Conservation (phyloP, 2,888 invertebrate genomes). For the Automeris io region DNA sequence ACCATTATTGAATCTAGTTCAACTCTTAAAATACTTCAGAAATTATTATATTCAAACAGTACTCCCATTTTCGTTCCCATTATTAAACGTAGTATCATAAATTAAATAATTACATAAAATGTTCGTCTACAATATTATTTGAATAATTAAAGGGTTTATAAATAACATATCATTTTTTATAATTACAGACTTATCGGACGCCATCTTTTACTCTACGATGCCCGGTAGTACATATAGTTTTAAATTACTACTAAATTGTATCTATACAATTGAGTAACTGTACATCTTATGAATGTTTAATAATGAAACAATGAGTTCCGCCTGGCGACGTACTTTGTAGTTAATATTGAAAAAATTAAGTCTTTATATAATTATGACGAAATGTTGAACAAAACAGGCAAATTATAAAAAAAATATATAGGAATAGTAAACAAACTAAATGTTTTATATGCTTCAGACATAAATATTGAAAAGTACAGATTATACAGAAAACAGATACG, state of each 20-base stretch:
- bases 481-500: no score
- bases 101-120: not conserved
- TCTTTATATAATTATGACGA: slow-evolving; percentile 6
- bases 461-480: no score
- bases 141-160: slow-evolving; percentile 3
- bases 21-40: no score
- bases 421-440: no score
- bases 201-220: slow-evolving; percentile 15
- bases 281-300: slow-evolving; percentile 57
- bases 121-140: slow-evolving; percentile 1
- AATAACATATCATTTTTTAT: slow-evolving; percentile 5
- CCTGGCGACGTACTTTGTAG: slow-evolving; percentile 41
- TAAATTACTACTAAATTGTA: slow-evolving; percentile 32
- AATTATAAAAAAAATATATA: no score
- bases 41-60: no score
- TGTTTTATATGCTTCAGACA: no score
- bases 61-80: no score
- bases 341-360: slow-evolving; percentile 33
- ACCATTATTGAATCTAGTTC: no score
- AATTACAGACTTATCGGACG: slow-evolving; percentile 8
- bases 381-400: not conserved
- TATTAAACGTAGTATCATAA: no score
- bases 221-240: slow-evolving; percentile 17
- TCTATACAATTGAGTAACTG: slow-evolving; percentile 25
- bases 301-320: slow-evolving; percentile 45